Base-by-base conservation (phyloP, 2,888 invertebrate genomes). In the Tachina grossa region DNA sequence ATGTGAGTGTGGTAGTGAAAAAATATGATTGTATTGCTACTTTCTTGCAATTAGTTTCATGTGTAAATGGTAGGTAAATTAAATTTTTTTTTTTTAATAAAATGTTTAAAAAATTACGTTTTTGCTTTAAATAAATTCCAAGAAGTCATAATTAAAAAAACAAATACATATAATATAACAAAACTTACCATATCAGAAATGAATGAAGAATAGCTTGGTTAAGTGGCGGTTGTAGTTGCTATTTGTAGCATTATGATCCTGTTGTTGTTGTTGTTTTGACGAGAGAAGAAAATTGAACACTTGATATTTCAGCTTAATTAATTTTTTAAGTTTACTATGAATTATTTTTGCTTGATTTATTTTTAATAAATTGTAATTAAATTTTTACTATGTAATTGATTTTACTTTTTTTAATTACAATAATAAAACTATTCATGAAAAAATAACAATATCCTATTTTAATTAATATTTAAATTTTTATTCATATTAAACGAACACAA, bases 251-350 rank as follows among this genome's bases (percentile, higher is more conserved):
- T 69, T 69, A 69, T 55, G 10, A 69, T 61, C 4, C 69, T 39
- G 39, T 61, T 31, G 63, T 79, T 57, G 65, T 43, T 78, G 77
- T 45, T n/a, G n/a, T 57, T 57, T 43, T 78, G 77, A 51, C n/a
- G n/a, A 61, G 61, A 83, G 72, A 47, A 61, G 57, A 72, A 72
- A 59, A 66, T 83, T 83, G 77, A 83, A 83, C 77, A 83, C 77
- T 83, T 83, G 13, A 51, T 83, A 53, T 74, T 83, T 83, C 83
- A 83, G 66, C 59, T 78, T 51, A 51, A 51, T 47, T 57, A 45
- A n/a, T 51, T 74, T 80, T 72, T 45, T 57, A 39, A n/a, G 43
- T 74, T 80, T 72, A 9, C 19, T 19, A n/a, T 49, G n/a, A 74
- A 66, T 51, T 49, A 59, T 68, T 77, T 51, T 55, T 55, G 19